Evolutionary conservation across 2,113 vertebrate species (phyloP).

Genomic region (Chaenocephalus aceratus): DNA sequence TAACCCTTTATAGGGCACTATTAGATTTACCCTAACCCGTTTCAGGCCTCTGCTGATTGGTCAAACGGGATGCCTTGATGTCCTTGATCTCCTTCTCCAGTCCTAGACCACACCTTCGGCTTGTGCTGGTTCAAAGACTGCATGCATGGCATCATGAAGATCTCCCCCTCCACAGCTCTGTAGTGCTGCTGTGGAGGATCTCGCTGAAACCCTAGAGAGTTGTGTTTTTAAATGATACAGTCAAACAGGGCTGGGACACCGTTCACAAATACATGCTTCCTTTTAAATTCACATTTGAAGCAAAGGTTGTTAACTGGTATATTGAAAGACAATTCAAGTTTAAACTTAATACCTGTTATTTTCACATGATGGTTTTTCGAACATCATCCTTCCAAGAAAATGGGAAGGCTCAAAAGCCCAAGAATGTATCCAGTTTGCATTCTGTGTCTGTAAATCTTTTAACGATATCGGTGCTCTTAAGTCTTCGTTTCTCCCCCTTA

Average conservation of each 20-base stretch:
- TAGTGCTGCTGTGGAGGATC: conserved; percentile 20
- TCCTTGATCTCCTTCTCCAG: not conserved
- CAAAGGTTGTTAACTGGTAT: not conserved
- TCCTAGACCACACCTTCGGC: conserved; percentile 72
- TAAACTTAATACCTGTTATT: conserved; percentile 41
- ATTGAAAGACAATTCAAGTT: not conserved
- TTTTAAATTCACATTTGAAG: conserved; percentile 1
- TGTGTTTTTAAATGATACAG: not conserved
- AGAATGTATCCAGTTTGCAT: conserved; percentile 46
- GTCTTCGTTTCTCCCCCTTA: not conserved
- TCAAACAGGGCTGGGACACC: not conserved
- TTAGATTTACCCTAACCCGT: too few species aligned
- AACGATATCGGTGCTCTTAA: not conserved
- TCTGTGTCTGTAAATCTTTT: not conserved
- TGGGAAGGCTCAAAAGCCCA: conserved; percentile 13
- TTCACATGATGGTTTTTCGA: not conserved
- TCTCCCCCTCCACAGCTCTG: conserved; percentile 76
- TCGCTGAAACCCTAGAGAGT: conserved; percentile 13
- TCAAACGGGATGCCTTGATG: conserved; percentile 26
- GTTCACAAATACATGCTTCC: not conserved
- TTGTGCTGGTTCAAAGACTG: not conserved
- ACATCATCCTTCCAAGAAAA: conserved; percentile 48
- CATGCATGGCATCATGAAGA: conserved; percentile 83
- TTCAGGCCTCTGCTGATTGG: too few species aligned
- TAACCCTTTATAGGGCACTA: too few species aligned